A percentile compares a stretch with the other conserved stretches of the same genome.
phyloP scores from a whole-genome alignment of 1,140 invertebrate species.

The Aphelenchoides besseyi region DNA sequence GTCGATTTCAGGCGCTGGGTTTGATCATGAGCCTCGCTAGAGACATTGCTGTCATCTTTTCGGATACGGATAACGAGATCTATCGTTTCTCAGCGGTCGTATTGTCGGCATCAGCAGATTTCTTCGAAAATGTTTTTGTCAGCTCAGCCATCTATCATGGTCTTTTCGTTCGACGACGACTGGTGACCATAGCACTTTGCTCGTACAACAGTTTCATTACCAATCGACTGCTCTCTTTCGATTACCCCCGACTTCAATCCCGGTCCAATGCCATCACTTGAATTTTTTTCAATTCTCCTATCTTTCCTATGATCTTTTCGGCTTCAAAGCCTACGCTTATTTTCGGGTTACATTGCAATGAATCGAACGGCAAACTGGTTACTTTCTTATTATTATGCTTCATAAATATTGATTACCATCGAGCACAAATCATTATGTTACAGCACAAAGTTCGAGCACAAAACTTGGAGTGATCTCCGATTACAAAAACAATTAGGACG shows the following conservation, averaged over 20 bases:
- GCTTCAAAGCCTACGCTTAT: neutral
- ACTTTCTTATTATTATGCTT: neutral
- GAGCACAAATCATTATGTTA: neutral
- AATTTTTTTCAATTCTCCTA: neutral
- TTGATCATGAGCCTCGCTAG: neutral
- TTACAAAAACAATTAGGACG: neutral
- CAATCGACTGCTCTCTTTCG: slow-evolving; percentile 5
- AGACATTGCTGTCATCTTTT: neutral
- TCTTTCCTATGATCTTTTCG: slow-evolving; percentile 8
- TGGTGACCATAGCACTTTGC: neutral
- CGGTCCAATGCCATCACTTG: neutral
- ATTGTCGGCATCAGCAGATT: neutral
- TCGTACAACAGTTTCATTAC: slow-evolving; percentile 8
- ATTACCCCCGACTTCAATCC: neutral
- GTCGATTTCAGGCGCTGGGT: neutral
- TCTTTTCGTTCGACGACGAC: slow-evolving; percentile 4
- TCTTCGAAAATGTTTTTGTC: slow-evolving; percentile 21
- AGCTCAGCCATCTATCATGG: slow-evolving; percentile 13
- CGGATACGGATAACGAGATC: neutral
- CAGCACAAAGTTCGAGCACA: neutral
- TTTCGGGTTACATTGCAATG: no score
- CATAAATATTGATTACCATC: slow-evolving; percentile 3
- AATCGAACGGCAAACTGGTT: neutral
- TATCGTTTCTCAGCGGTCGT: neutral
- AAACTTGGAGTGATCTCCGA: neutral